Evolutionary conservation across 2,797 vertebrate species (phyloP), one percentile per base, ranked within the genome.

Genomic region (Brachyalestes nurse): DNA sequence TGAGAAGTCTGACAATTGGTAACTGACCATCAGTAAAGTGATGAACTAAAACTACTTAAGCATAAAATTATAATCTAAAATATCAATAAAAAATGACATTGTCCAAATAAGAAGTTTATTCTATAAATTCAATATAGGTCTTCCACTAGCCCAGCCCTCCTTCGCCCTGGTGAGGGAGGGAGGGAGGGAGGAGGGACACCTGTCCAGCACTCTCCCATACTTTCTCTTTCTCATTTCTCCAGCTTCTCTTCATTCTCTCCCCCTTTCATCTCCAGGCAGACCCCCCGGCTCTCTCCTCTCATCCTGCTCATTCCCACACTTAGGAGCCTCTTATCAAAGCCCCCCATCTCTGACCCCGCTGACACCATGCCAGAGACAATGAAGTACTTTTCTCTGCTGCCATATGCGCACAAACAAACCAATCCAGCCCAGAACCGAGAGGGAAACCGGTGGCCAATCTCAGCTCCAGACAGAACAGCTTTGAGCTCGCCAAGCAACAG

Each of bases 211-310:
- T 82, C 73, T 65, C 1, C 72, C 82, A 74, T 71, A 8, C 83
- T 73, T 62, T 45, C 65, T 76, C 45, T 55, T 71, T 71, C 25
- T 40, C 51, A 73, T 70, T 66, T 82, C 61, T 34, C 28, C 69
- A 67, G 71, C 79, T 72, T 79, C 79, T 76, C 71, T 62, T 65
- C 72, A 81, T 82, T 71, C 73, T 51, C 21, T 57, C 58, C 28
- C 60, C 19, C 75, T 88, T 83, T 88, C 84, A 88, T 86, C 83
- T 85, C 76, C 38, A 69, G 70, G 77, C 23, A 21, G n/a, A 82
- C 70, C 81, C 51, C 77, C n/a, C 13, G 40, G 79, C 74, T 74
- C 58, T 77, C 65, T 60, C 55, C 51, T 61, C 67, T 78, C 47
- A 40, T 70, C 49, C 73, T 67, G 21, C 77, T 78, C 42, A 69